Evolutionary conservation across 2,113 vertebrate genomes (phyloP).

Genomic region (Callospermophilus lateralis): DNA sequence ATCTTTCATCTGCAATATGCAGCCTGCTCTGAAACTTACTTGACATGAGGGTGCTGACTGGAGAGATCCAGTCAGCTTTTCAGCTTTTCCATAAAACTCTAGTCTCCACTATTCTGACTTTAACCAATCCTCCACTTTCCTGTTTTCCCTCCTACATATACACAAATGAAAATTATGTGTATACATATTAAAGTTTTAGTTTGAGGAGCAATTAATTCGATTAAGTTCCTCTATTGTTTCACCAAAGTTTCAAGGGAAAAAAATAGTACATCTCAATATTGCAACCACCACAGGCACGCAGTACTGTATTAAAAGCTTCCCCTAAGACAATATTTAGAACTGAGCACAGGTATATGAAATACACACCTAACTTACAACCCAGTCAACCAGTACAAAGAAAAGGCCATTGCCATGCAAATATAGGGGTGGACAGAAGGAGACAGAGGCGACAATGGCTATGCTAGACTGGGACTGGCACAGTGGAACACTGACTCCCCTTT

Average conservation of each 20-base stretch:
- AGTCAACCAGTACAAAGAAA: slow-evolving; percentile 31
- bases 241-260: slow-evolving; percentile 15
- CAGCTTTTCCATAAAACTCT: neutral
- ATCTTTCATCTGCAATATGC: neutral
- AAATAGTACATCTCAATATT: slow-evolving; percentile 25
- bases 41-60: neutral
- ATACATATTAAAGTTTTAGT: neutral
- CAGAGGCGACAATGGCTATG: neutral
- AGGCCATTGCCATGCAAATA: neutral
- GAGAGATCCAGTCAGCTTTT: neutral
- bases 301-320: neutral
- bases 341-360: slow-evolving; percentile 44
- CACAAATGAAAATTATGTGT: neutral
- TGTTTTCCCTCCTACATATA: neutral
- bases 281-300: neutral
- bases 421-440: neutral
- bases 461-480: neutral
- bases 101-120: neutral
- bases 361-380: neutral
- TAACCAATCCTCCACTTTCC: neutral
- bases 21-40: neutral
- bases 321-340: slow-evolving; percentile 3
- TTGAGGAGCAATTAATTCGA: slow-evolving; percentile 43
- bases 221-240: slow-evolving; percentile 8
- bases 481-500: neutral